These are phyloP conservation scores for Smutsia temminckii DNA, from an alignment of 2,797 vertebrate species.

Conservation along the genomic window DNA sequence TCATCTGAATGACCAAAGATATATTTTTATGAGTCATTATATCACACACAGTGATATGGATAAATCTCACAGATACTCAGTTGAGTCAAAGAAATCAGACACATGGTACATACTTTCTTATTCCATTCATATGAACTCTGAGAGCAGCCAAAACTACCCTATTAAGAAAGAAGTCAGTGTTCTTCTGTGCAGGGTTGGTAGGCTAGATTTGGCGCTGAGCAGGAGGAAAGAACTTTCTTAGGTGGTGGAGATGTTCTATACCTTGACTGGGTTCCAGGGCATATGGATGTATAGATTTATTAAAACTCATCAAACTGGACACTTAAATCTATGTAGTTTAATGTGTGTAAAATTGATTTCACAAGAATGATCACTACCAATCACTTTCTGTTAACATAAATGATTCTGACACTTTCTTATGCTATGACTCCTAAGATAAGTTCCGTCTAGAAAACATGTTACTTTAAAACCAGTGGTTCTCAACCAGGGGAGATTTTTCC, in stretches of 20 bases:
- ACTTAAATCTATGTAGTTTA: not conserved
- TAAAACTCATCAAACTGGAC: not conserved
- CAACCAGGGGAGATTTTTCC: not conserved
- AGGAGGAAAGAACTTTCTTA: not conserved
- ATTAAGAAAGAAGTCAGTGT: not conserved
- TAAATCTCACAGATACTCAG: not conserved
- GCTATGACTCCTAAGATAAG: not conserved
- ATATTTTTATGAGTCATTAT: too few species aligned
- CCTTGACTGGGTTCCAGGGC: not conserved
- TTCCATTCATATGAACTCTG: not conserved
- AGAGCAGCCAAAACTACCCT: not conserved
- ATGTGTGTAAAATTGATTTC: not conserved
- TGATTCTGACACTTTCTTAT: not conserved
- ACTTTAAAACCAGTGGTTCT: not conserved
- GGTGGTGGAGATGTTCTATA: not conserved
- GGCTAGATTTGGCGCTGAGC: not conserved
- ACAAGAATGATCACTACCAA: not conserved
- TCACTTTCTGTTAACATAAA: not conserved
- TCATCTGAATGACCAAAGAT: too few species aligned
- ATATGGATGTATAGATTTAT: not conserved
- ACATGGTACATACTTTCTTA: not conserved
- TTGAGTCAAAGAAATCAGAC: not conserved
- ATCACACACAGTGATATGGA: not conserved
- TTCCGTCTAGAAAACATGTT: not conserved
- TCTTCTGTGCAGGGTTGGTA: not conserved